phyloP scores from a whole-genome alignment of 2,888 invertebrate genomes.

The Euphydryas editha region DNA sequence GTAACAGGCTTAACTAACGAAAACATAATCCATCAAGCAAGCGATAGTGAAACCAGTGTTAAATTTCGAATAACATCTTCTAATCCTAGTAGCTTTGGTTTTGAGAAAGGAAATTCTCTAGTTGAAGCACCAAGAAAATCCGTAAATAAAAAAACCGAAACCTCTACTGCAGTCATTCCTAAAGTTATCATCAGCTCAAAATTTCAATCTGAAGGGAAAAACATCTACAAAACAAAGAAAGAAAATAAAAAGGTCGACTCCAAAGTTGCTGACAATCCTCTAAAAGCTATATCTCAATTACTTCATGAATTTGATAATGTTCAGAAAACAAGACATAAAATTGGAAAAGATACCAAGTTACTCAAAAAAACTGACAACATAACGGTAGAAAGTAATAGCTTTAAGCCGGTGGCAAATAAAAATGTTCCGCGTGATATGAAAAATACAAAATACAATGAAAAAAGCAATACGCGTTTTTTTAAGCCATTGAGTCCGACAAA shows the following conservation, averaged over 20 bases:
- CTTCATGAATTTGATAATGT: slow-evolving; percentile 69
- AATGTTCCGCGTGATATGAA: slow-evolving; percentile 56
- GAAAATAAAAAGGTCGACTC: slow-evolving; percentile 49
- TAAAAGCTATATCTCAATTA: slow-evolving; percentile 72
- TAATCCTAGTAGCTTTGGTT: slow-evolving; percentile 59
- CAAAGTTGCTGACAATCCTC: slow-evolving; percentile 59
- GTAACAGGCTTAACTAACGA: slow-evolving; percentile 39
- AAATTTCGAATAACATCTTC: slow-evolving; percentile 62
- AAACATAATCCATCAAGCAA: slow-evolving; percentile 52
- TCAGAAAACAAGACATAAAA: slow-evolving; percentile 60
- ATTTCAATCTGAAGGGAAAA: slow-evolving; percentile 48
- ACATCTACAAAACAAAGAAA: slow-evolving; percentile 53
- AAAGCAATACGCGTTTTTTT: slow-evolving; percentile 39
- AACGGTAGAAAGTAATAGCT: slow-evolving; percentile 47
- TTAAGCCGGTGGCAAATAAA: slow-evolving; percentile 48
- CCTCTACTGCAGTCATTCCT: slow-evolving; percentile 51
- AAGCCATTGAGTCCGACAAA: slow-evolving; percentile 2
- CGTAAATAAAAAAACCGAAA: slow-evolving; percentile 39
- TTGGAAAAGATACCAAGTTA: slow-evolving; percentile 49
- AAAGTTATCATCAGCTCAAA: slow-evolving; percentile 69
- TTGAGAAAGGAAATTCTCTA: slow-evolving; percentile 50
- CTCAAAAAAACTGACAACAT: slow-evolving; percentile 52
- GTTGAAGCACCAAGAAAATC: slow-evolving; percentile 36
- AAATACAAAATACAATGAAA: slow-evolving; percentile 47
- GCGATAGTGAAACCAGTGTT: slow-evolving; percentile 67